Conservation (phyloP, 2,888 invertebrate genomes). For the Lasioglossum pauxillum region DNA sequence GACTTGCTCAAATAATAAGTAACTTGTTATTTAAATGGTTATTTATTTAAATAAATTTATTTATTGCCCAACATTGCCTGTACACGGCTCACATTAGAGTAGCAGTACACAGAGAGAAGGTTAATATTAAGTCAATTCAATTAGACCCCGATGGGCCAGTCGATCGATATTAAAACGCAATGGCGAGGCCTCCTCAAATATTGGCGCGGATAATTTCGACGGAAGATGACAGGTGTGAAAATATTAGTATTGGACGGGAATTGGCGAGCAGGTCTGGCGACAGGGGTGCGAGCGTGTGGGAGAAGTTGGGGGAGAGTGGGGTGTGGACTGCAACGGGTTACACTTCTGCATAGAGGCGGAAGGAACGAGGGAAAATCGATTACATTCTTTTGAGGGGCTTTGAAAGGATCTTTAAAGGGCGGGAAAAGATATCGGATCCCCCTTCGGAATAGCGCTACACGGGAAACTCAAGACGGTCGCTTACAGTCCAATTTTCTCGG, state of each 20-base stretch:
- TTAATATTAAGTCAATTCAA: background rate
- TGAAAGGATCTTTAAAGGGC: constrained; percentile 47
- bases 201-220: constrained; percentile 1
- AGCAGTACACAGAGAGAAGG: too few relatives aligned
- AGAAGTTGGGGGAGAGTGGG: background rate
- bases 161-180: constrained; percentile 1
- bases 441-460: constrained; percentile 15
- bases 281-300: background rate
- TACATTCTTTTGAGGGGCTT: constrained; percentile 40
- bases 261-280: background rate
- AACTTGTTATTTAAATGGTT: too few relatives aligned
- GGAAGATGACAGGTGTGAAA: background rate
- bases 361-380: constrained; percentile 44
- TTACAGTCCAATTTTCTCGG: constrained; percentile 48
- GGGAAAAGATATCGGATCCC: constrained; percentile 50
- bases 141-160: background rate
- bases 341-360: constrained; percentile 14
- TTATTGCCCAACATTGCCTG: too few relatives aligned
- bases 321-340: background rate
- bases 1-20: too few relatives aligned
- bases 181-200: background rate
- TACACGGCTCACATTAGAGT: too few relatives aligned
- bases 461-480: constrained; percentile 41
- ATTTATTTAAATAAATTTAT: too few relatives aligned
- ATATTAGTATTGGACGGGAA: background rate